Evolutionary conservation across 2,888 invertebrate species (phyloP), one percentile per base, ranked within the genome.

Genomic region (Limnephilus auricula): DNA sequence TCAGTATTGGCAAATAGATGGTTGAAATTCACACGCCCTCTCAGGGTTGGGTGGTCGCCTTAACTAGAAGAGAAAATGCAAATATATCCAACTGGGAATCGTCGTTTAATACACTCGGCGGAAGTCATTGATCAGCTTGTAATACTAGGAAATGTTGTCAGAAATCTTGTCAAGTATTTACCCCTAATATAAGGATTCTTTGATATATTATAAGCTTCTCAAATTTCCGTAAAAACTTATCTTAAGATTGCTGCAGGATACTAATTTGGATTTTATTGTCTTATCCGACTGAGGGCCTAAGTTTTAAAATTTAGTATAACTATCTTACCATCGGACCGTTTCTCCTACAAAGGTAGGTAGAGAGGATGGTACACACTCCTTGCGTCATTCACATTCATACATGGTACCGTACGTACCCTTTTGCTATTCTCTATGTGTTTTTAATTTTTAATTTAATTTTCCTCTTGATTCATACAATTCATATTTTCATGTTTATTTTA

Each of bases 1-100:
- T 65, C 90, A 50, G 90, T 89, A 83, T 91, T 91, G 65, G 90
- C 91, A 91, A 85, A 92, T 88, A 92, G n/a, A 37, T 31, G 79
- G 78, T 30, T 31, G 34, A 65, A 79, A n/a, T 90, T 92, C 92
- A 87, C 92, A 92, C 92, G 91, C 92, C 91, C 79, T 65, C 40
- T 45, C 4, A 13, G 79, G 34, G 85, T 82, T 88, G 92, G 91
- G 91, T 91, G 92, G 92, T 91, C 91, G 90, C n/a, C 32, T 50
- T 40, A n/a, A 1, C 87, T n/a, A 34, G 83, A 80, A 82, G 78
- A 79, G 65, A 88, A 90, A 83, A 88, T 90, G 50, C 82, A 80
- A 31, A 86, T 79, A 65, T 65, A n/a, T 82, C 37, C 30, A 80
- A 85, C 40, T n/a, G 18, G n/a, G 79, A 79, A 79, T 40, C n/a